Percentiles rank a stretch among this genome's conserved stretches.
phyloP scores from a whole-genome alignment of 1,140 invertebrate species.

The Trachymyrmex cornetzi region DNA sequence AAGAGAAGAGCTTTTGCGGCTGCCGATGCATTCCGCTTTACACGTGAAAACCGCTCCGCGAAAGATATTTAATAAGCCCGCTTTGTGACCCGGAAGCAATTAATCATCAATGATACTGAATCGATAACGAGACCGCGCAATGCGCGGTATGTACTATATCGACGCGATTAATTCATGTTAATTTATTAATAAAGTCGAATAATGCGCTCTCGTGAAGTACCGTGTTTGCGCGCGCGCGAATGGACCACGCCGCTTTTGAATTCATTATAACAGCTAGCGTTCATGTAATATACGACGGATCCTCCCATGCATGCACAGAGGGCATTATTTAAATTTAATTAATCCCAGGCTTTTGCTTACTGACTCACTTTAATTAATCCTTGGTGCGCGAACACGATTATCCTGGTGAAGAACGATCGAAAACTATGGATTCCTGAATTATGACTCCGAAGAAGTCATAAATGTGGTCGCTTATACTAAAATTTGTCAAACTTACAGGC shows the following conservation, averaged over 20 bases:
- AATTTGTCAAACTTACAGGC: constrained; percentile 5
- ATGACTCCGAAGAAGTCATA: background rate
- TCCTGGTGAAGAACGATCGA: background rate
- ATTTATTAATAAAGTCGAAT: constrained; percentile 61
- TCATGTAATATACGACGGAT: constrained; percentile 36
- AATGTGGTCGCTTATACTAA: background rate
- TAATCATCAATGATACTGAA: constrained; percentile 39
- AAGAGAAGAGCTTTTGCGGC: background rate
- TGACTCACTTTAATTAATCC: constrained; percentile 45
- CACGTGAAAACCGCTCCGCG: background rate
- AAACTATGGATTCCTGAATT: background rate
- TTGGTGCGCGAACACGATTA: background rate
- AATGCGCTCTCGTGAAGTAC: background rate
- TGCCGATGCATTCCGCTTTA: constrained; percentile 4
- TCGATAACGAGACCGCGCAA: constrained; percentile 2
- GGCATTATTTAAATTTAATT: constrained; percentile 61
- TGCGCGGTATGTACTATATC: background rate
- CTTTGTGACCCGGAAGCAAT: background rate
- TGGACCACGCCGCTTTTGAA: constrained; percentile 38
- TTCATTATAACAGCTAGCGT: constrained; percentile 28
- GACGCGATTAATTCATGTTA: constrained; percentile 49
- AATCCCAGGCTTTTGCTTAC: constrained; percentile 29
- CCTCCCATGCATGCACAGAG: background rate
- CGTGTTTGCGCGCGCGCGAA: background rate
- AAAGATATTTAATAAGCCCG: constrained; percentile 30